These are phyloP conservation scores for Percopsis transmontana DNA, from an alignment of 2,113 vertebrate species.

Conservation along the genomic window DNA sequence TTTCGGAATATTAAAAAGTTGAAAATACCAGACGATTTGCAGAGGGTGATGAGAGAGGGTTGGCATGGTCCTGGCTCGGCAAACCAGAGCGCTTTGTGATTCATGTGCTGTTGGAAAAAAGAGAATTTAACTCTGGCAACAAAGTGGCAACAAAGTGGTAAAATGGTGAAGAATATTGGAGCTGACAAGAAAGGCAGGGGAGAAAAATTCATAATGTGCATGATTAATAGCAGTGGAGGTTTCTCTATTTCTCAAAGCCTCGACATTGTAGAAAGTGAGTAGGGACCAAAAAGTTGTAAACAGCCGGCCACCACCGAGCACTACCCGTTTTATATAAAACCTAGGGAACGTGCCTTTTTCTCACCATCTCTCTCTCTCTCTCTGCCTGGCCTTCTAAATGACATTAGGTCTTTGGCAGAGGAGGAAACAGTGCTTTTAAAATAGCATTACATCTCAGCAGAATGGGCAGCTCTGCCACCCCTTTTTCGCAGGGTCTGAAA, in stretches of 20 bases:
- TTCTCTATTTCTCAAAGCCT: slow-evolving; percentile 1
- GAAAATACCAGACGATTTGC: neutral
- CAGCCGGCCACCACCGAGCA: neutral
- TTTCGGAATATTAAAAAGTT: neutral
- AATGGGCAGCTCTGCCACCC: neutral
- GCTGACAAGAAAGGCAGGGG: neutral
- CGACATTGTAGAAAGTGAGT: neutral
- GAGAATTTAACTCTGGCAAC: neutral
- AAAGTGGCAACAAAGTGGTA: neutral
- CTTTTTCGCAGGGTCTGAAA: slow-evolving; percentile 6
- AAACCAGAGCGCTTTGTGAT: neutral
- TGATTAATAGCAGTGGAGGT: slow-evolving; percentile 2
- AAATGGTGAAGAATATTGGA: neutral
- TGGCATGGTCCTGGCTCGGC: neutral
- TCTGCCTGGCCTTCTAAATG: slow-evolving; percentile 20
- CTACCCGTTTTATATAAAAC: neutral
- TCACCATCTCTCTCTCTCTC: neutral
- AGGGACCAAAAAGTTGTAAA: neutral
- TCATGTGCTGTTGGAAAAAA: neutral
- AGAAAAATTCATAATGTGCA: neutral
- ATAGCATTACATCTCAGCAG: slow-evolving; percentile 10
- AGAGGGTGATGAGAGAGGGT: neutral
- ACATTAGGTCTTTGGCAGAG: slow-evolving; percentile 11
- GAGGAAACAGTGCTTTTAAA: slow-evolving; percentile 18
- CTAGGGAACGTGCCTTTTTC: neutral